Conservation (phyloP, 2,113 vertebrate genomes). For the Peromyscus polionotus region DNA sequence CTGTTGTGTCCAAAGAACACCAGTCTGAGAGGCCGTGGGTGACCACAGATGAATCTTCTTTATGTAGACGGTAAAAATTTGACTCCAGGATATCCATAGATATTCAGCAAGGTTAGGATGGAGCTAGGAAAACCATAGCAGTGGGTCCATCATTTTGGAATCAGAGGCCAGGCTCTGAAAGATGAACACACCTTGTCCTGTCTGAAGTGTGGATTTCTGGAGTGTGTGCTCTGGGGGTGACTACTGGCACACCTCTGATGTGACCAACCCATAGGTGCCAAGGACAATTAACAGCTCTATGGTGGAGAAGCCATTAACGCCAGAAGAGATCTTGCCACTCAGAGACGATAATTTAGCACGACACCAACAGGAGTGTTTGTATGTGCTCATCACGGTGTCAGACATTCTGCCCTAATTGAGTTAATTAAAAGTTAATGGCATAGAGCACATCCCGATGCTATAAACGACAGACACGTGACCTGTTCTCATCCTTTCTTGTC, state of each 20-base stretch:
- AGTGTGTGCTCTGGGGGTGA: background rate
- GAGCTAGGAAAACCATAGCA: too few species aligned
- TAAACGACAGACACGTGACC: conserved; percentile 78
- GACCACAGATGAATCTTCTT: background rate
- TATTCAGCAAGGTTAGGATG: background rate
- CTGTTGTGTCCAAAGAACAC: background rate
- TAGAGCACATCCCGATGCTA: conserved; percentile 82
- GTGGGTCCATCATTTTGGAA: background rate
- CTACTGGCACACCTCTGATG: background rate
- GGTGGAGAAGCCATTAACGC: conserved; percentile 78
- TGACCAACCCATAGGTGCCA: conserved; percentile 62
- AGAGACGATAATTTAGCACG: conserved; percentile 85
- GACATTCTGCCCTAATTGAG: conserved; percentile 92
- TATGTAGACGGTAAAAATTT: background rate
- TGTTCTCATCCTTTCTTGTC: conserved; percentile 73
- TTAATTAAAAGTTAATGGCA: conserved; percentile 95
- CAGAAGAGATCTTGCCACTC: conserved; percentile 78
- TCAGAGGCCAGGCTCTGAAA: background rate
- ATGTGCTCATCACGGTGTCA: conserved; percentile 88
- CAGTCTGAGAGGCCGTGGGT: background rate
- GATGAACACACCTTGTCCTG: rapidly evolving
- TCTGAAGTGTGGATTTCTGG: background rate
- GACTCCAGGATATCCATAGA: background rate
- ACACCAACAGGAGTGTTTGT: conserved; percentile 85
- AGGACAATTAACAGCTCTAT: conserved; percentile 78